These are phyloP conservation scores for Agrochola circellaris DNA, from an alignment of 2,888 invertebrate genomes.

Conservation along the genomic window DNA sequence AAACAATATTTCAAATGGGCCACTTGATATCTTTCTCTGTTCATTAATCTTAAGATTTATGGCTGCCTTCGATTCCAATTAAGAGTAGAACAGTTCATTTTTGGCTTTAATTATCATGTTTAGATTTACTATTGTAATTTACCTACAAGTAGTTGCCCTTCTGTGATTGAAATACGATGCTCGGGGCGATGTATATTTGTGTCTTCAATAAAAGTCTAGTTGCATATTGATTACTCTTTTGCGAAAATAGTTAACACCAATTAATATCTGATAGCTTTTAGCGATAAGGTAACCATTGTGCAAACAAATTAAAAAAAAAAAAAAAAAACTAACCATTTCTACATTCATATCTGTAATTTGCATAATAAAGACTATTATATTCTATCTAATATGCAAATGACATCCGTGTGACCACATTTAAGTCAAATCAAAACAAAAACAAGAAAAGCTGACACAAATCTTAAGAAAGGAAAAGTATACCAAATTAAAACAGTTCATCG, in stretches of 20 bases:
- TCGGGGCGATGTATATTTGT: conserved; percentile 8
- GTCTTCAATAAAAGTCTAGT: not conserved
- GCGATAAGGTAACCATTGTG: no score
- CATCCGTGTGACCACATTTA: no score
- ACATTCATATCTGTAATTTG: no score
- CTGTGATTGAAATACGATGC: conserved; percentile 18
- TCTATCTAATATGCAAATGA: no score
- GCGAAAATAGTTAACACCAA: not conserved
- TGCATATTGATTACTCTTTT: not conserved
- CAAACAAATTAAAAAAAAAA: no score
- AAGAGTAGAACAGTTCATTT: conserved; percentile 42
- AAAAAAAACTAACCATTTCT: no score
- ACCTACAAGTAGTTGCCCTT: conserved; percentile 10
- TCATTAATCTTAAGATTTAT: conserved; percentile 55
- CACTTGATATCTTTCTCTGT: conserved; percentile 54
- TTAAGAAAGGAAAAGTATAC: conserved; percentile 9
- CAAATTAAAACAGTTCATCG: conserved; percentile 18
- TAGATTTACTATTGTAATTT: conserved; percentile 35
- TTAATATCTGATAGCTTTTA: no score
- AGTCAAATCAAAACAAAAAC: not conserved
- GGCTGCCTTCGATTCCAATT: conserved; percentile 40
- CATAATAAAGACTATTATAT: no score
- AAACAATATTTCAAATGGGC: conserved; percentile 57
- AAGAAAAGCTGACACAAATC: not conserved
- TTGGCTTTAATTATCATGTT: conserved; percentile 32